Conservation (phyloP, 2,113 vertebrate species). For the Pedionomus torquatus region DNA sequence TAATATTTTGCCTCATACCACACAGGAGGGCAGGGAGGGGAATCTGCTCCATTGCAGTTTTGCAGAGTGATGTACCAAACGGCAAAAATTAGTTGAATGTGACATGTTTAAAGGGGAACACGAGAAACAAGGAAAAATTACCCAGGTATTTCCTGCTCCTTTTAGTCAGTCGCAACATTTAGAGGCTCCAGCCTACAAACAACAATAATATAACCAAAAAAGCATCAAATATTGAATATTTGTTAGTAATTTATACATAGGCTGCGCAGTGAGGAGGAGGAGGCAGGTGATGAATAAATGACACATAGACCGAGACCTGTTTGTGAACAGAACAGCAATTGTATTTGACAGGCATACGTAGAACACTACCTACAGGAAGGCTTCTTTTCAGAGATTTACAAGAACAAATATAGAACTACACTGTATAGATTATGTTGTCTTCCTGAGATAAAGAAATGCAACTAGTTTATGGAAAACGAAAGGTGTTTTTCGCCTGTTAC, state of each 20-base stretch:
- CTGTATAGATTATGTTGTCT: neutral
- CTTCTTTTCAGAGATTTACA: neutral
- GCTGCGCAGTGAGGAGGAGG: neutral
- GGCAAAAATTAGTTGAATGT: neutral
- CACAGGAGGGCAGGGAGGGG: accelerated
- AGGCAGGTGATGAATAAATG: neutral
- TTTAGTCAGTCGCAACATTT: neutral
- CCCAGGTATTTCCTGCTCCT: neutral
- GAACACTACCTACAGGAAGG: neutral
- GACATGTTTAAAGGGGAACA: neutral
- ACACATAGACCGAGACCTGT: neutral
- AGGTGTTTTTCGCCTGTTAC: neutral
- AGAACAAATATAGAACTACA: neutral
- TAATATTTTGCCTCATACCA: neutral
- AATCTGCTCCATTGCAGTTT: neutral
- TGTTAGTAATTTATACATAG: neutral
- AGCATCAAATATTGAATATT: neutral
- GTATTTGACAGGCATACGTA: neutral
- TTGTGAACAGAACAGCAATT: neutral
- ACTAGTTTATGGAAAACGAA: neutral
- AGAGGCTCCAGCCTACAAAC: neutral
- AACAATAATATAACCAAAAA: neutral
- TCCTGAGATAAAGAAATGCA: neutral
- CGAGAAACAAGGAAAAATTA: neutral
- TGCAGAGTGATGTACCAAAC: neutral